Evolutionary conservation across 1,140 invertebrate genomes (phyloP).

Genomic region (Drosophila hydei): DNA sequence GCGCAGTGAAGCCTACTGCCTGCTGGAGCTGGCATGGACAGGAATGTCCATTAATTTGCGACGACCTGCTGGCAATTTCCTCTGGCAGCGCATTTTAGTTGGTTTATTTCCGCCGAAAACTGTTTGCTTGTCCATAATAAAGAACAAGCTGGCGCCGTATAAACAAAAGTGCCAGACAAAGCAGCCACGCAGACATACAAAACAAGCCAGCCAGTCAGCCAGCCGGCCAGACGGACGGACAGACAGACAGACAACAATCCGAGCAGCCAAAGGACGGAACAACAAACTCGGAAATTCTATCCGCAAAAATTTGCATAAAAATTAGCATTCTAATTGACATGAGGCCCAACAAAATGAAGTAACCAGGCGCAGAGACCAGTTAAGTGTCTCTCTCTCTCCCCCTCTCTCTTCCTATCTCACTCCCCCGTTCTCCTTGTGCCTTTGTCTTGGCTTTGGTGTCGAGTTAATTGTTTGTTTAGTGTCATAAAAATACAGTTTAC

Average conservation of each 20-base stretch:
- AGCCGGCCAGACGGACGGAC: background rate
- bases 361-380: conserved; percentile 31
- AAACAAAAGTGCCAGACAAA: conserved; percentile 46
- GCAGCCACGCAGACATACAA: conserved; percentile 19
- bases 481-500: conserved; percentile 79
- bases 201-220: background rate
- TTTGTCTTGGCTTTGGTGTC: conserved; percentile 61
- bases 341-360: conserved; percentile 64
- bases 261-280: background rate
- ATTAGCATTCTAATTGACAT: conserved; percentile 80
- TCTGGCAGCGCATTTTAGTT: conserved; percentile 46
- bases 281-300: conserved; percentile 38
- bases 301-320: conserved; percentile 79
- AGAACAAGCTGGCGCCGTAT: conserved; percentile 51
- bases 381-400: background rate
- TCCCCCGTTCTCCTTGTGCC: background rate
- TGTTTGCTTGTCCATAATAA: conserved; percentile 56
- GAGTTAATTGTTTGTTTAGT: conserved; percentile 78
- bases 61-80: conserved; percentile 70
- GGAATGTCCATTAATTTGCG: conserved; percentile 55
- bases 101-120: conserved; percentile 66
- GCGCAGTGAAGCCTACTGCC: conserved; percentile 3
- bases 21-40: background rate
- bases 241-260: background rate
- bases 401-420: background rate